A percentile compares a stretch with the other conserved stretches of the same genome.
phyloP scores from a whole-genome alignment of 2,888 invertebrate genomes.

The Deilephila elpenor region DNA sequence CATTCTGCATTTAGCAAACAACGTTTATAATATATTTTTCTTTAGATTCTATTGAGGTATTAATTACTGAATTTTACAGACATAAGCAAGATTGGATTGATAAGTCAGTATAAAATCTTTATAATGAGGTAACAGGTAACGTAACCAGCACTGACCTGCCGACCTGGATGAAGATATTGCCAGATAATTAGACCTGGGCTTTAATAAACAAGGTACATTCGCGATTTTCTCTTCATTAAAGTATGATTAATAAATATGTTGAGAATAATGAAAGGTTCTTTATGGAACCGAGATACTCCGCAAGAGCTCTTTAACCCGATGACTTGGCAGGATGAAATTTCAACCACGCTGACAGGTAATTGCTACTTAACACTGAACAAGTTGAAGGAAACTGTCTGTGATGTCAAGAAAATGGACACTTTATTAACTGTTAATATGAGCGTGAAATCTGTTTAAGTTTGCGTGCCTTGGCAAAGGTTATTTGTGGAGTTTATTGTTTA shows the following conservation, averaged over 20 bases:
- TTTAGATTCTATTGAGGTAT: background rate
- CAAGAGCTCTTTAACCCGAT: slow-evolving; percentile 23
- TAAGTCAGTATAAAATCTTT: background rate
- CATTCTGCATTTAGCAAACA: slow-evolving; percentile 10
- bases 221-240: slow-evolving; percentile 3
- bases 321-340: slow-evolving; percentile 8
- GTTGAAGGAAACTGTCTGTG: background rate
- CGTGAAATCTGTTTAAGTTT: slow-evolving; percentile 6
- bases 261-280: slow-evolving; percentile 16
- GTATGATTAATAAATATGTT: slow-evolving; percentile 11
- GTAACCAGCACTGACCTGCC: background rate
- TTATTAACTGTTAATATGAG: background rate
- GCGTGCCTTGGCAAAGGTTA: slow-evolving; percentile 2
- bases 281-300: background rate
- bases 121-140: background rate
- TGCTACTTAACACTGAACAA: background rate
- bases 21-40: background rate
- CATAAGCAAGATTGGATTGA: background rate
- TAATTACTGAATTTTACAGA: background rate
- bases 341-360: slow-evolving; percentile 22
- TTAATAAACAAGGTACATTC: background rate
- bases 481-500: background rate
- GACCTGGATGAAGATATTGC: slow-evolving; percentile 7
- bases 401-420: background rate
- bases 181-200: background rate